Conservation (phyloP, 1,140 invertebrate genomes). For the Drosophila bifasciata region DNA sequence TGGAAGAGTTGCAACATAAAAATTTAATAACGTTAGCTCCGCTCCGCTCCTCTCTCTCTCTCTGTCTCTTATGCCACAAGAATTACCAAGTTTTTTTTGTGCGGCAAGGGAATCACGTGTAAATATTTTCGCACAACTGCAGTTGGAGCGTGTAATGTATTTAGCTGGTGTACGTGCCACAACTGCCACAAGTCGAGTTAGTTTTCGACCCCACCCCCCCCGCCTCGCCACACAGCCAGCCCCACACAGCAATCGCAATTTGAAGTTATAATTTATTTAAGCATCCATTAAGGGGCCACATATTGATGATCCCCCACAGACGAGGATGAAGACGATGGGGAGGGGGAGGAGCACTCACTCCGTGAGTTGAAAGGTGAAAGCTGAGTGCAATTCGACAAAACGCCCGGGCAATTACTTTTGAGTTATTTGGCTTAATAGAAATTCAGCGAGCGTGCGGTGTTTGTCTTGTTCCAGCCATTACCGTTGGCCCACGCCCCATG, state of each 20-base stretch:
- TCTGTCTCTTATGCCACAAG: too few relatives aligned
- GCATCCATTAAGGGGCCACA: conserved; percentile 78
- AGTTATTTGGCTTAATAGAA: conserved; percentile 80
- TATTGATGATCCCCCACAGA: conserved; percentile 62
- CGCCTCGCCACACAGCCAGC: conserved; percentile 1
- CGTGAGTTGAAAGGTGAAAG: conserved; percentile 14
- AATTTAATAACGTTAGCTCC: conserved; percentile 54
- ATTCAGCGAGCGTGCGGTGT: conserved; percentile 75
- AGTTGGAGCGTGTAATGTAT: conserved; percentile 69
- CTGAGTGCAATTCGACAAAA: conserved; percentile 50
- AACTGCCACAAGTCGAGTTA: conserved; percentile 20
- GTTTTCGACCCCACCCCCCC: not conserved
- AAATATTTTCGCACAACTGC: conserved; percentile 77
- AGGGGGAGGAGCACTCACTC: not conserved
- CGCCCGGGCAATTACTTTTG: conserved; percentile 74
- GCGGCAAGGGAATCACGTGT: conserved; percentile 59
- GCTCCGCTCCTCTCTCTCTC: conserved; percentile 26
- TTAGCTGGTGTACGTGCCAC: conserved; percentile 70
- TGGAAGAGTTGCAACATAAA: conserved; percentile 62
- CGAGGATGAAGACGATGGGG: conserved; percentile 15
- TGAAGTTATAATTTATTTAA: conserved; percentile 82
- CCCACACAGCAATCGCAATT: conserved; percentile 70
- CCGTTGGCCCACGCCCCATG: conserved; percentile 1
- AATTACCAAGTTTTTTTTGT: conserved; percentile 33
- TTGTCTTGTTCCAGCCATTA: conserved; percentile 68